Evolutionary conservation across 2,113 vertebrate genomes (phyloP).

Genomic region (Thermophis baileyi): DNA sequence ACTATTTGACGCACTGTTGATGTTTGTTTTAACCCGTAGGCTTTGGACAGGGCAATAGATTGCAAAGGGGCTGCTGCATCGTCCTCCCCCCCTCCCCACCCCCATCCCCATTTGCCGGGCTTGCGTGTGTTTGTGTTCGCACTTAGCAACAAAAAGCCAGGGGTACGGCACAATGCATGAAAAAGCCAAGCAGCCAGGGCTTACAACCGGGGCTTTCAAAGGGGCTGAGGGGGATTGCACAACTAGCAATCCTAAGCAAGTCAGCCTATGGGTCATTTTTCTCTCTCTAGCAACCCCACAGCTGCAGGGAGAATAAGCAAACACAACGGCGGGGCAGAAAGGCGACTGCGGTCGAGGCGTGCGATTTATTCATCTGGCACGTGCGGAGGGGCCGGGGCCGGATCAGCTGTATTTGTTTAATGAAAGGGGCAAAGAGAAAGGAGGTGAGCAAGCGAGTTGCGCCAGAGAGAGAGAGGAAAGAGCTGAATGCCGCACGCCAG

Average conservation of each 20-base stretch:
- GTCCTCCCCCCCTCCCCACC: background rate
- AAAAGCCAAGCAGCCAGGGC: slow-evolving; percentile 34
- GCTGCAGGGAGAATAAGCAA: slow-evolving; percentile 73
- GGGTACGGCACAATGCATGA: slow-evolving; percentile 22
- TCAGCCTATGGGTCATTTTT: slow-evolving; percentile 59
- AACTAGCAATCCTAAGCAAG: slow-evolving; percentile 36
- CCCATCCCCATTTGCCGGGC: slow-evolving; percentile 13
- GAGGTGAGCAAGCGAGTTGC: slow-evolving; percentile 61
- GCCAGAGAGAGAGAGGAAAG: slow-evolving; percentile 52
- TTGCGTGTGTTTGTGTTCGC: slow-evolving; percentile 43
- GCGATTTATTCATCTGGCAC: slow-evolving; percentile 71
- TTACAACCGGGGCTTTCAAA: slow-evolving; percentile 53
- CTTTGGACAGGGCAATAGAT: slow-evolving; percentile 64
- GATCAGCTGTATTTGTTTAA: slow-evolving; percentile 81
- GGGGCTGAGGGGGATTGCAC: slow-evolving; percentile 8
- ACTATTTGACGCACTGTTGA: slow-evolving; percentile 68
- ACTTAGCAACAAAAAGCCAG: slow-evolving; percentile 61
- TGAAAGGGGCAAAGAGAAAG: slow-evolving; percentile 63
- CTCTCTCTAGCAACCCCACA: slow-evolving; percentile 60
- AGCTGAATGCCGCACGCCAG: slow-evolving; percentile 55
- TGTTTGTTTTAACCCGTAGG: slow-evolving; percentile 75
- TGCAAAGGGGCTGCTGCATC: slow-evolving; percentile 25
- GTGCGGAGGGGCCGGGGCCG: slow-evolving; percentile 65
- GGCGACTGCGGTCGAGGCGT: slow-evolving; percentile 28
- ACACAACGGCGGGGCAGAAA: slow-evolving; percentile 60